Evolutionary conservation across 2,888 invertebrate species (phyloP).

Genomic region (Chaetoderma sp.): DNA sequence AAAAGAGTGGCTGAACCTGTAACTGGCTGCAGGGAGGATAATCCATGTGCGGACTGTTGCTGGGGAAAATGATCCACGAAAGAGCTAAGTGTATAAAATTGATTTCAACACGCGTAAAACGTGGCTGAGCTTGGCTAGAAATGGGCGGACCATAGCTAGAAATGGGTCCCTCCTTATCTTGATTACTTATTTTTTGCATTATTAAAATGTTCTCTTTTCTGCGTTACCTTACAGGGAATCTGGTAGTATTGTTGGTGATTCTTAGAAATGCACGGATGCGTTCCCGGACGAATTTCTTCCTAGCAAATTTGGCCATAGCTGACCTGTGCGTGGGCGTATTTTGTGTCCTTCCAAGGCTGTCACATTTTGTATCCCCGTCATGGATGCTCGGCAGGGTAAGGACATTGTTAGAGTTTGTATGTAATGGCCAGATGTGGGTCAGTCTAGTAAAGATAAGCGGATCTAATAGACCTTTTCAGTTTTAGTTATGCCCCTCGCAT

Average conservation of each 20-base stretch:
- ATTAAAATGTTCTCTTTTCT: not conserved
- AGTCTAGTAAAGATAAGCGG: no score
- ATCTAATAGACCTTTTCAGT: no score
- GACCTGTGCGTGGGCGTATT: conserved; percentile 93
- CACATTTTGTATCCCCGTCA: conserved; percentile 71
- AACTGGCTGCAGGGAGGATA: no score
- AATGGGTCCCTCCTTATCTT: not conserved
- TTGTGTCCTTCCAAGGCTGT: conserved; percentile 89
- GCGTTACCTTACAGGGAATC: conserved; percentile 77
- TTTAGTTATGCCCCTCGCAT: no score
- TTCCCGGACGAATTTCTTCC: conserved; percentile 91
- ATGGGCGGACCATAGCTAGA: not conserved
- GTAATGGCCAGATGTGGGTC: no score
- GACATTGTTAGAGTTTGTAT: conserved; percentile 9
- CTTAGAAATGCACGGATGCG: conserved; percentile 84
- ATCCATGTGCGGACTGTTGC: no score
- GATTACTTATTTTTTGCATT: not conserved
- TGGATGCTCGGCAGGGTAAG: conserved; percentile 73
- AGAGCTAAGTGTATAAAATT: no score
- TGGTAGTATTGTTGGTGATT: conserved; percentile 88
- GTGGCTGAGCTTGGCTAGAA: no score
- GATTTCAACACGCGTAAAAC: no score
- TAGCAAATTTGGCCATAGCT: conserved; percentile 90
- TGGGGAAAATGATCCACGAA: no score
- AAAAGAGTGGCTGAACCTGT: no score